Percentiles rank a stretch among this genome's conserved stretches.
These are phyloP conservation scores for Motacilla tschutschensis DNA, from an alignment of 2,113 vertebrate species.

Conservation along the genomic window DNA sequence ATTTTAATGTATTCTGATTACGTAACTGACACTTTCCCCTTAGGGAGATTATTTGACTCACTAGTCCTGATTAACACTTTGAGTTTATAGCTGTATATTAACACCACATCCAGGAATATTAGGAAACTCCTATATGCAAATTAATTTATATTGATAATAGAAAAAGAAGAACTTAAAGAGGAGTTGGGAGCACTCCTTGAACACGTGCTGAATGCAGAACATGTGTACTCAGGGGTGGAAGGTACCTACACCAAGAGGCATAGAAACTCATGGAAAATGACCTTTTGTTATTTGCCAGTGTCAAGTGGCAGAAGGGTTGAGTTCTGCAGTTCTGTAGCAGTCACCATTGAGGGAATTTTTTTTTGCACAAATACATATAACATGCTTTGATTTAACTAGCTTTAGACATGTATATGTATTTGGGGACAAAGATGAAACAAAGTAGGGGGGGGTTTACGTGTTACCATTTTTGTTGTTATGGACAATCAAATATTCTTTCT, in stretches of 20 bases:
- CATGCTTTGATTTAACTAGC: background rate
- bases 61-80: conserved; percentile 60
- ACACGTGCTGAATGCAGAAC: background rate
- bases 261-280: background rate
- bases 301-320: background rate
- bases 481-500: background rate
- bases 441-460: background rate
- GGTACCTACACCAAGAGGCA: background rate
- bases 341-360: background rate
- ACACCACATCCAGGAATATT: conserved; percentile 17
- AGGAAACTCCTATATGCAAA: conserved; percentile 49
- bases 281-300: background rate
- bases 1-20: conserved; percentile 71
- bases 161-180: conserved; percentile 5
- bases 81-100: conserved; percentile 40
- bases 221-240: background rate
- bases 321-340: background rate
- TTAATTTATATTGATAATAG: conserved; percentile 34
- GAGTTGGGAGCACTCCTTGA: background rate
- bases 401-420: background rate
- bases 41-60: conserved; percentile 46
- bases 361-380: background rate
- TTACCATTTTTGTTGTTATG: background rate
- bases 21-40: conserved; percentile 38
- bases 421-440: background rate